phyloP scores from a whole-genome alignment of 2,113 vertebrate species.

The Calidris pygmaea region DNA sequence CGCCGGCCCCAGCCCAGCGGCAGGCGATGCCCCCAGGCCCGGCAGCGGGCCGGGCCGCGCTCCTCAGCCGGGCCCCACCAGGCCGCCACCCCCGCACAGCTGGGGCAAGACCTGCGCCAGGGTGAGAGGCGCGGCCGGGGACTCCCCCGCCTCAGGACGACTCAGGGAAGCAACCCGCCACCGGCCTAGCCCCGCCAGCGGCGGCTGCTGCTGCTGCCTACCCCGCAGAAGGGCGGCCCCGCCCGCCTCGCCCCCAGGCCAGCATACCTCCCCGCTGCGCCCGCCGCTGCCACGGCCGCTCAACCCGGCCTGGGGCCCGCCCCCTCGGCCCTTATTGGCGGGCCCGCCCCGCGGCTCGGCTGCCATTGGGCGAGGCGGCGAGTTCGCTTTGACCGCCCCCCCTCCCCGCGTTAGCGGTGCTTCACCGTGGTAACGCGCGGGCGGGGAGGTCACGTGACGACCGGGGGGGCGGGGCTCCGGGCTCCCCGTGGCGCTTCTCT shows the following conservation, averaged over 20 bases:
- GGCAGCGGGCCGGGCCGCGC: background rate
- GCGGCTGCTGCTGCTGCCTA: background rate
- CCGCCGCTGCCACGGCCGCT: background rate
- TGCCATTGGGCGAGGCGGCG: background rate
- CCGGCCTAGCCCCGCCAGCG: background rate
- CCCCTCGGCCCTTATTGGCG: background rate
- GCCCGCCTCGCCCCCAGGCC: background rate
- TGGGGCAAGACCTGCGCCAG: too few species aligned
- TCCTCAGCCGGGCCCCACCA: background rate
- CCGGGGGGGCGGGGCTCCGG: too few species aligned
- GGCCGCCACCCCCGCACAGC: background rate
- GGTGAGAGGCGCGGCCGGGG: background rate
- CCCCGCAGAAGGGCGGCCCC: background rate
- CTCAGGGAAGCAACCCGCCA: too few species aligned
- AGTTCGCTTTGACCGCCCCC: background rate
- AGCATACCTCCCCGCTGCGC: background rate
- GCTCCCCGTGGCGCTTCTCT: background rate
- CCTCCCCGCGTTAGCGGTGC: background rate
- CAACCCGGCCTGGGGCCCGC: background rate
- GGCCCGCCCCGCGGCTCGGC: rapidly evolving
- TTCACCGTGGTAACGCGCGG: conserved; percentile 20
- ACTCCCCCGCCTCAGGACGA: background rate
- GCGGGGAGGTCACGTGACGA: rapidly evolving
- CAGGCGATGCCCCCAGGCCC: background rate
- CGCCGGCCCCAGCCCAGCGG: rapidly evolving